Evolutionary conservation across 2,888 invertebrate genomes (phyloP), one percentile per base, ranked within the genome.

Genomic region (Lepidocyrtinus sp.): DNA sequence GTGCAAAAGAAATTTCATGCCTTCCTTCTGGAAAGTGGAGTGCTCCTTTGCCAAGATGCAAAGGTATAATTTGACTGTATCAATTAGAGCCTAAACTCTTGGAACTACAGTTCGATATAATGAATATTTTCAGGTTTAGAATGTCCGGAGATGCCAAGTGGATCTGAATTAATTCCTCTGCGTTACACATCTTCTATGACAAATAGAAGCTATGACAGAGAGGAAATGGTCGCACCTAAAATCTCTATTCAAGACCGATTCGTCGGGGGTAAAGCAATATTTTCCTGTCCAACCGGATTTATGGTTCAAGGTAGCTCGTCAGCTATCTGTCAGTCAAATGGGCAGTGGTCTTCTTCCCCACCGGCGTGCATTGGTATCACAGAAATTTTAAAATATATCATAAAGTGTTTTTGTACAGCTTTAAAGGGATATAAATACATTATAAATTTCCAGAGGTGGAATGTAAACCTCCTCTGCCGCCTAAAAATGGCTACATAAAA

Each of bases 21-120:
- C 89, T 94, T n/a, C 94, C 95, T 0, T 94, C 94, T 21, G 95
- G 95, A 25, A 95, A 95, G 88, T 96, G 96, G 96, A 95, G 94
- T 86, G 92, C 93, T 0, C 93, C 94, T 1, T 90, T 94, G 82
- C 95, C 95, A 5, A 92, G 94, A 62, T 95, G 95, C 88, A 94
- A 94, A 89, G 94, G 94, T 93, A 89, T 91, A 92, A 36, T 50
- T 9, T 27, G 2, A 22, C 27, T 27, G 27, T n/a, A n/a, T n/a
- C n/a, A n/a, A n/a, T n/a, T n/a, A n/a, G n/a, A n/a, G n/a, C n/a
- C n/a, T n/a, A n/a, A n/a, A n/a, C n/a, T n/a, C n/a, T n/a, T n/a
- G n/a, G n/a, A n/a, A n/a, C n/a, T n/a, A n/a, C n/a, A n/a, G n/a
- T n/a, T n/a, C n/a, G 7, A 3, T 7, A 7, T 1, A 15, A 1